Evolutionary conservation across 2,113 vertebrate species (phyloP).

Genomic region (Python bivittatus): DNA sequence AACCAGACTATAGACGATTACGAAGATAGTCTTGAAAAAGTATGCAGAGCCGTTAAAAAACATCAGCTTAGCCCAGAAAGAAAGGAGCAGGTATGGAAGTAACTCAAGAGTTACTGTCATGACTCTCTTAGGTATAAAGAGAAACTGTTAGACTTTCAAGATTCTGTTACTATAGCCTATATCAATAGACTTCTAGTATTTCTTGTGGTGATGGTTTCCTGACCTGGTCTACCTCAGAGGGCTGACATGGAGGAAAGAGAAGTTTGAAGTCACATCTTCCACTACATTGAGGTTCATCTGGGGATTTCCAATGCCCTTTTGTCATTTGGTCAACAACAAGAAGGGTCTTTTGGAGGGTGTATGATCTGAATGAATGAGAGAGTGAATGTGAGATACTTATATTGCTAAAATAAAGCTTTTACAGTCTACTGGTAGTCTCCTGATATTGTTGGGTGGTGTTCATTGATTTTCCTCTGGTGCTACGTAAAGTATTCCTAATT

Average conservation of each 20-base stretch:
- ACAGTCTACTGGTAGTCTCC: not conserved
- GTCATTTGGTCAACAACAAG: not conserved
- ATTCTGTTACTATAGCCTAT: not conserved
- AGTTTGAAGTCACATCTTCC: not conserved
- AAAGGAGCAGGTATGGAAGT: not conserved
- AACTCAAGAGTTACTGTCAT: not conserved
- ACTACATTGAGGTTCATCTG: not conserved
- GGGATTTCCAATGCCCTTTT: not conserved
- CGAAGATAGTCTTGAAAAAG: not conserved
- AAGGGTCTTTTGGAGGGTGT: not conserved
- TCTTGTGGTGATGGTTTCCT: not conserved
- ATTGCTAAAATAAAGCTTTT: not conserved
- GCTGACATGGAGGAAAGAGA: not conserved
- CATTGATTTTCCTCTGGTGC: not conserved
- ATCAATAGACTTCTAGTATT: not conserved
- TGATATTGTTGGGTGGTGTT: not conserved
- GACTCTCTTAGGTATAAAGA: not conserved
- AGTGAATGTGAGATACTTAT: not conserved
- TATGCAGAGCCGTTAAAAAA: not conserved
- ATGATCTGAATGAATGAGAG: not conserved
- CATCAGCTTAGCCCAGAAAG: not conserved
- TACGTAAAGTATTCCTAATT: not conserved
- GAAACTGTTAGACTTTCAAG: not conserved
- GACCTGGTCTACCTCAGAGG: not conserved
- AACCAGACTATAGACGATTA: not conserved